Evolutionary conservation across 2,888 invertebrate genomes (phyloP).

Genomic region (Bellardia pandia): DNA sequence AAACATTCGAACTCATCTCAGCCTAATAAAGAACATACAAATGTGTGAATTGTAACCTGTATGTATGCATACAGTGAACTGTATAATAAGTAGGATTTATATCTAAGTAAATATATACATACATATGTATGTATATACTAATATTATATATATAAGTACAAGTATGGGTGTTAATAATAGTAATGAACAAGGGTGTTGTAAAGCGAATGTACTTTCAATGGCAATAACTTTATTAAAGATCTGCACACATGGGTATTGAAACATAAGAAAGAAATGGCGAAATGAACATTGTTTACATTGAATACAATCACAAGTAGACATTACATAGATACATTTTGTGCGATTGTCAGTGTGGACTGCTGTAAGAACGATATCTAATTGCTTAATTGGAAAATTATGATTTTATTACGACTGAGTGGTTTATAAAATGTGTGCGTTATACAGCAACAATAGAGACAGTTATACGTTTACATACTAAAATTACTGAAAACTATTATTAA

Average conservation of each 20-base stretch:
- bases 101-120: not conserved
- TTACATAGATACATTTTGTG: not conserved
- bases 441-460: too few species aligned
- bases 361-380: slow-evolving; percentile 1
- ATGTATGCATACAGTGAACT: not conserved
- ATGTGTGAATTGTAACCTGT: too few species aligned
- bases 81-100: slow-evolving; percentile 3
- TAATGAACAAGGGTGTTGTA: not conserved
- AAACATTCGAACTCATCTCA: not conserved
- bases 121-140: too few species aligned
- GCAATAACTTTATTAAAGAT: slow-evolving; percentile 10
- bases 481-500: too few species aligned
- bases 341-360: not conserved
- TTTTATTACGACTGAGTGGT: not conserved
- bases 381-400: slow-evolving; percentile 56
- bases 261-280: not conserved
- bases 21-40: slow-evolving; percentile 2
- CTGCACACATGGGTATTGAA: not conserved
- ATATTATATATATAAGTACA: not conserved
- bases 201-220: slow-evolving; percentile 6
- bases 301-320: not conserved
- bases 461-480: too few species aligned
- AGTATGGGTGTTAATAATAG: not conserved
- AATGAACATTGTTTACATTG: not conserved
- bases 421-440: slow-evolving; percentile 4